Conservation (phyloP, 2,888 invertebrate genomes). For the Andrena flavipes region DNA sequence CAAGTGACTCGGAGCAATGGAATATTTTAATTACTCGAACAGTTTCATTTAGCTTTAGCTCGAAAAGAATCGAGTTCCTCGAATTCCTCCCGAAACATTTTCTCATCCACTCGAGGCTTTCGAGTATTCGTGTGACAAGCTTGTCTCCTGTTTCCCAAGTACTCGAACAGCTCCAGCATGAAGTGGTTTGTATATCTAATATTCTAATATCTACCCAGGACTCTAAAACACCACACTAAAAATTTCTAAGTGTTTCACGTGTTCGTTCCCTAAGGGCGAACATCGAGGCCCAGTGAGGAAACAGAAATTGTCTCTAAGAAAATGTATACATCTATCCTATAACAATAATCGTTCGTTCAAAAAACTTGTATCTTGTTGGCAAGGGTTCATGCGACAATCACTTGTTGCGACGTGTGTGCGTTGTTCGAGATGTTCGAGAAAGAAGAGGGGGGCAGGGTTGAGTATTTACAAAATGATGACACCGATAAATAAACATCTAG, state of each 20-base stretch:
- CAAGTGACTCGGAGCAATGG: not conserved
- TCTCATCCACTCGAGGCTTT: no score
- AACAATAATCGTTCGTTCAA: not conserved
- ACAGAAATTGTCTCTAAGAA: slow-evolving; percentile 21
- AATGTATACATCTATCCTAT: slow-evolving; percentile 3
- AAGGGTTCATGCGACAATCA: slow-evolving; percentile 49
- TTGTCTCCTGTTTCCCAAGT: no score
- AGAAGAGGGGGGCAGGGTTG: not conserved
- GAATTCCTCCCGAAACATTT: no score
- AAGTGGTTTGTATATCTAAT: no score
- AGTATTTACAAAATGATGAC: slow-evolving; percentile 48
- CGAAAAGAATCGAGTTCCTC: no score
- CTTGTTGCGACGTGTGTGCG: slow-evolving; percentile 31
- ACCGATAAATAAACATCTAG: slow-evolving; percentile 30
- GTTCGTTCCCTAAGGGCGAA: slow-evolving; percentile 14
- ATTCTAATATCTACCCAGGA: no score
- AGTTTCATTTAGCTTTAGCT: not conserved
- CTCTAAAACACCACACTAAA: not conserved
- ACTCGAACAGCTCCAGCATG: no score
- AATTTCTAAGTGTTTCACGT: slow-evolving; percentile 11
- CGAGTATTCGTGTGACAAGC: no score
- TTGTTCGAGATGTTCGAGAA: slow-evolving; percentile 17
- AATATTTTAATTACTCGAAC: not conserved
- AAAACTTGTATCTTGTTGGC: slow-evolving; percentile 6
- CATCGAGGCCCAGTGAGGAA: not conserved